These are phyloP conservation scores for Formica aserva DNA, from an alignment of 2,888 invertebrate species.

Conservation along the genomic window DNA sequence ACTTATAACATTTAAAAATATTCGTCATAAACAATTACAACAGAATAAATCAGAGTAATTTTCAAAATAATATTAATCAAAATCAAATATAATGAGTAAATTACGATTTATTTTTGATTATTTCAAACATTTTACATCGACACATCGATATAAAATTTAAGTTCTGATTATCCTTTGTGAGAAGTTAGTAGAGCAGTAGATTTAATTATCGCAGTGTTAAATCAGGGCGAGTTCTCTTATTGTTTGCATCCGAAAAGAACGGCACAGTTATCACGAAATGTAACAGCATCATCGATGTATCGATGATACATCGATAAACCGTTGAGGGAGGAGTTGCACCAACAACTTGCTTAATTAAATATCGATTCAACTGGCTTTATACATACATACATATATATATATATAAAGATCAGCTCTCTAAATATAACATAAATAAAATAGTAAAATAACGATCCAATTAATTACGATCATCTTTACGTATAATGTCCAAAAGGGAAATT, in stretches of 20 bases:
- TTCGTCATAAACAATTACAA: not conserved
- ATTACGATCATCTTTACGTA: not conserved
- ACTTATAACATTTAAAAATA: not conserved
- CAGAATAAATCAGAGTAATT: not conserved
- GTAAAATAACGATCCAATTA: not conserved
- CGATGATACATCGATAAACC: not conserved
- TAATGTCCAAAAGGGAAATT: not conserved
- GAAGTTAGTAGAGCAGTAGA: slow-evolving; percentile 26
- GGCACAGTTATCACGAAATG: slow-evolving; percentile 21
- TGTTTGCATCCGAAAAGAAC: slow-evolving; percentile 8
- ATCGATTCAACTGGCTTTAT: not conserved
- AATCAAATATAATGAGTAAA: not conserved
- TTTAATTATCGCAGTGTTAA: slow-evolving; percentile 11
- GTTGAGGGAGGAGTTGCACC: not conserved
- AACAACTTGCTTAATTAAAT: slow-evolving; percentile 11
- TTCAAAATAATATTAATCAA: slow-evolving; percentile 4
- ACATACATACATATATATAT: not conserved
- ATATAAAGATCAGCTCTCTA: not conserved
- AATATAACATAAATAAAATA: not conserved
- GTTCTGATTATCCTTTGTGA: slow-evolving; percentile 5
- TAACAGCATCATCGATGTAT: not conserved
- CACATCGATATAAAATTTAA: not conserved
- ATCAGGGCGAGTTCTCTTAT: not conserved
- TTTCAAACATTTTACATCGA: not conserved
- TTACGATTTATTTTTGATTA: not conserved